phyloP scores from a whole-genome alignment of 2,888 invertebrate genomes.

The Trichopria drosophilae region DNA sequence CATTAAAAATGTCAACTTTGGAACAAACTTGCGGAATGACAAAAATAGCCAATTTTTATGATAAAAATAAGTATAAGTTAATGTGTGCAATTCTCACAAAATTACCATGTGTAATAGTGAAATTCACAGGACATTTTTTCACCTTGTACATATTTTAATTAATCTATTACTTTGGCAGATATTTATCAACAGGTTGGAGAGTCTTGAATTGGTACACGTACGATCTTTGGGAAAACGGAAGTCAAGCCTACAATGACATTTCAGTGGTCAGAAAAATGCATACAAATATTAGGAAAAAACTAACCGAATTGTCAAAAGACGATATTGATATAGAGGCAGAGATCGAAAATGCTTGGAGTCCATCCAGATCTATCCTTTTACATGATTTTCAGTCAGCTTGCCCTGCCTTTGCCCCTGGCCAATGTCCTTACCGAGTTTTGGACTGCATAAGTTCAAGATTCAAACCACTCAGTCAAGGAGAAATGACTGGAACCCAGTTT shows the following conservation, averaged over 20 bases:
- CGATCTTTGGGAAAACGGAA: constrained; percentile 59
- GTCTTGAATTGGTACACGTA: constrained; percentile 61
- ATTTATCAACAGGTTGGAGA: constrained; percentile 59
- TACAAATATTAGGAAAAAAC: constrained; percentile 44
- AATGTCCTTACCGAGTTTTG: constrained; percentile 37
- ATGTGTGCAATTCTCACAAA: no score
- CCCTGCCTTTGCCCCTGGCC: constrained; percentile 33
- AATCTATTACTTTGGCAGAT: constrained; percentile 39
- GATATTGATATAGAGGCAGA: constrained; percentile 35
- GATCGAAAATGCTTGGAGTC: constrained; percentile 41
- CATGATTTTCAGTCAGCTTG: constrained; percentile 42
- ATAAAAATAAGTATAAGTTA: no score
- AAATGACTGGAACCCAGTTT: constrained; percentile 62
- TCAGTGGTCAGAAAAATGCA: constrained; percentile 58
- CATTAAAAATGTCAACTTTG: no score
- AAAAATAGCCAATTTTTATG: no score
- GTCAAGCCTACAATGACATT: constrained; percentile 58
- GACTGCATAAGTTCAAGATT: no score
- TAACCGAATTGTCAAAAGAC: constrained; percentile 36
- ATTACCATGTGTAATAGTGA: no score
- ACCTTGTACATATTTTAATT: neutral
- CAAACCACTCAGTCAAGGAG: constrained; percentile 61
- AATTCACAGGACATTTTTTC: no score
- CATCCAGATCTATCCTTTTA: neutral
- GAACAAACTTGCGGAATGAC: no score